Evolutionary conservation across 2,888 invertebrate species (phyloP).

Genomic region (Cantharis rustica): DNA sequence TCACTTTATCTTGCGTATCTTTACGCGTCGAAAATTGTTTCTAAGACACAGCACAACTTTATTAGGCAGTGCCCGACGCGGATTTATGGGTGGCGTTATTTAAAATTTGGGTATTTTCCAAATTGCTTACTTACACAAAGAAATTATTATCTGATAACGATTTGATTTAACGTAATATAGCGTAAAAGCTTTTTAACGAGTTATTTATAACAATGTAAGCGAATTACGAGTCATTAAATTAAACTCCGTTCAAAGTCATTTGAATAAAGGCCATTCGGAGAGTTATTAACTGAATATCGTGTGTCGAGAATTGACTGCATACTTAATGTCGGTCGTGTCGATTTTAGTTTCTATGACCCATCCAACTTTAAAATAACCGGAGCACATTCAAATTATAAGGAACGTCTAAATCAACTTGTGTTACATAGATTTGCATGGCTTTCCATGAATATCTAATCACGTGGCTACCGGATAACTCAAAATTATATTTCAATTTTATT

Average conservation of each 20-base stretch:
- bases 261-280: slow-evolving; percentile 25
- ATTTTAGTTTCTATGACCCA: slow-evolving; percentile 15
- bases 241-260: slow-evolving; percentile 27
- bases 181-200: slow-evolving; percentile 21
- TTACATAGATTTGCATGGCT: slow-evolving; percentile 14
- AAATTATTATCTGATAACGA: not conserved
- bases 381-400: slow-evolving; percentile 14
- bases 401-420: slow-evolving; percentile 17
- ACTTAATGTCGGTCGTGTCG: slow-evolving; percentile 17
- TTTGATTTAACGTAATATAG: not conserved
- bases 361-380: slow-evolving; percentile 14
- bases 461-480: slow-evolving; percentile 21
- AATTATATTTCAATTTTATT: slow-evolving; percentile 27
- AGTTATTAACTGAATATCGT: slow-evolving; percentile 28
- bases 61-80: not conserved
- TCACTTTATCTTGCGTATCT: not conserved
- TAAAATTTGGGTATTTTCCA: not conserved
- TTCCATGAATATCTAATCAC: slow-evolving; percentile 30
- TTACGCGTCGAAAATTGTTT: slow-evolving; percentile 15
- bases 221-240: slow-evolving; percentile 28
- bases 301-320: slow-evolving; percentile 21
- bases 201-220: slow-evolving; percentile 25
- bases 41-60: not conserved
- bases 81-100: not conserved
- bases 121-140: not conserved